Conservation (phyloP, 2,888 invertebrate species). For the Philonicus albiceps region DNA sequence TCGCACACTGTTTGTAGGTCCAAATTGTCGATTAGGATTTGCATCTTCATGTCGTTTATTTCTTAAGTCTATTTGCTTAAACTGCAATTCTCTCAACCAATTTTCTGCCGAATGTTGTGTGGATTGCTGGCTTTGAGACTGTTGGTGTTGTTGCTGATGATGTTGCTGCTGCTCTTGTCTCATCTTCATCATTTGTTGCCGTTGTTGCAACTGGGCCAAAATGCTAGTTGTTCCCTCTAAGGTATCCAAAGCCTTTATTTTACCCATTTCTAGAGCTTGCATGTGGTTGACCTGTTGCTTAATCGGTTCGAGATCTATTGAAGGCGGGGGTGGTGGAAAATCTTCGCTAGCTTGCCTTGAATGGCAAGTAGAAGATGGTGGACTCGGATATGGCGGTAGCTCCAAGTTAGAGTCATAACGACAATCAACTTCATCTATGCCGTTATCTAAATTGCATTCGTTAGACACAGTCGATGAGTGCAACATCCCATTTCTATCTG, state of each 20-base stretch:
- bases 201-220: slow-evolving; percentile 71
- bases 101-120: slow-evolving; percentile 62
- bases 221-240: slow-evolving; percentile 65
- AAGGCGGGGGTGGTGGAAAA: slow-evolving; percentile 88
- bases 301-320: slow-evolving; percentile 73
- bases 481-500: slow-evolving; percentile 45
- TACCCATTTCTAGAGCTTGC: slow-evolving; percentile 58
- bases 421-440: slow-evolving; percentile 72
- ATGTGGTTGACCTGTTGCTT: slow-evolving; percentile 70
- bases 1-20: slow-evolving; percentile 68
- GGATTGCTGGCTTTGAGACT: slow-evolving; percentile 62
- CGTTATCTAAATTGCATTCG: slow-evolving; percentile 56
- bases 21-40: not conserved
- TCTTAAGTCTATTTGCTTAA: slow-evolving; percentile 75
- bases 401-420: slow-evolving; percentile 64
- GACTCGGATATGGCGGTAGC: slow-evolving; percentile 83
- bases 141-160: slow-evolving; percentile 63
- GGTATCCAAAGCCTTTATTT: slow-evolving; percentile 61
- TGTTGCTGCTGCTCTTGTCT: slow-evolving; percentile 62
- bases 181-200: slow-evolving; percentile 67
- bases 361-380: slow-evolving; percentile 78
- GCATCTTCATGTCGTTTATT: slow-evolving; percentile 58
- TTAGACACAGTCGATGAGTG: not conserved
- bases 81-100: slow-evolving; percentile 82
- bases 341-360: slow-evolving; percentile 89